Base-by-base conservation (phyloP, 2,888 invertebrate species). In the Folsomia manolachei region DNA sequence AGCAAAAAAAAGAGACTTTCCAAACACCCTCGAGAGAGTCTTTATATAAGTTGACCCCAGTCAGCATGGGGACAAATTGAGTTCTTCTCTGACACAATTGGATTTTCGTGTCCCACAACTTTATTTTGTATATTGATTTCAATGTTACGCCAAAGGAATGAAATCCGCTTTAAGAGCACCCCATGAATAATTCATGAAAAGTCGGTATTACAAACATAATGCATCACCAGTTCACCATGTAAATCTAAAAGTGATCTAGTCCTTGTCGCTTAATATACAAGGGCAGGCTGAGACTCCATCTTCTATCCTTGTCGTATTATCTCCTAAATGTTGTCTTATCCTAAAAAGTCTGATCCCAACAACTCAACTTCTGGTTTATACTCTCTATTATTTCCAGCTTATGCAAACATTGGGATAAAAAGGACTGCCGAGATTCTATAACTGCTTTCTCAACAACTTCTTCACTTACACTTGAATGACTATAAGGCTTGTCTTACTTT, bases 121-220 rank as follows among this genome's bases (percentile, higher is more conserved):
- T 78, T 75, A 78, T 80, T 79, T 76, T 75, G 72, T 77, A 76
- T 80, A 79, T 79, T 79, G 78, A 78, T 78, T 79, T 76, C 69
- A 68, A 71, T 69, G 69, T 51, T n/a, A n/a, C 19, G 56, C 65
- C 67, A 18, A 26, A 21, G 56, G 21, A 19, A 56, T 56, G 56
- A 78, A 81, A 79, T 77, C 78, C 75, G 78, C 78, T 79, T 81
- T 78, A 74, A 79, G 77, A 77, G 77, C 74, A 75, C 71, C 74
- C 68, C 73, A 81, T 81, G 80, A 81, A 81, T 81, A 70, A 81
- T 81, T 79, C 80, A 81, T 80, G 76, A 77, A 74, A 71, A 75
- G 75, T 74, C 78, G 74, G 73, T 76, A 77, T 72, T 74, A 77
- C 77, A 75, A 70, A 77, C 69, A 71, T 61, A 65, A 65, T 66